A percentile compares a stretch with the other conserved stretches of the same genome.
phyloP scores from a whole-genome alignment of 2,888 invertebrate species.

The Drosophila emarginata region DNA sequence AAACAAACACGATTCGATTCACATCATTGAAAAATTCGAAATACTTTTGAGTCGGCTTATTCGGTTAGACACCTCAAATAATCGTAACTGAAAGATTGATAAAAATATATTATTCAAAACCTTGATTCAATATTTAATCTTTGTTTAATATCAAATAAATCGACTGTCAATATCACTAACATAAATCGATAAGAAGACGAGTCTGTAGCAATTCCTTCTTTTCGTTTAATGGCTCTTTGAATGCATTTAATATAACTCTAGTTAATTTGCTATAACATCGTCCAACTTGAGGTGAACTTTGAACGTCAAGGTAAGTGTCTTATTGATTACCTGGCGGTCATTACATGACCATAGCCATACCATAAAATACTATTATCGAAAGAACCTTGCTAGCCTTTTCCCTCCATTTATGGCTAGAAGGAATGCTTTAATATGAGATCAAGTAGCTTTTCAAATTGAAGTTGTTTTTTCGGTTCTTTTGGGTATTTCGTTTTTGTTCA shows the following conservation, averaged over 20 bases:
- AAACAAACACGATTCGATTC: no score
- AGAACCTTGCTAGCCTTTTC: constrained; percentile 31
- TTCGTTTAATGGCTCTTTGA: not conserved
- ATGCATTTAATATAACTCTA: not conserved
- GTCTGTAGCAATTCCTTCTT: no score
- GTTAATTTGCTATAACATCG: not conserved
- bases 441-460: constrained; percentile 25
- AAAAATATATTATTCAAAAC: no score
- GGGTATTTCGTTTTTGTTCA: not conserved
- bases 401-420: constrained; percentile 15
- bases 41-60: no score
- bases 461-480: not conserved
- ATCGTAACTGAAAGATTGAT: no score
- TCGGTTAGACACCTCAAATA: no score
- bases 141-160: no score
- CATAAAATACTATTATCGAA: not conserved
- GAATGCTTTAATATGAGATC: constrained; percentile 41
- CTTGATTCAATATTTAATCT: no score
- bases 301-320: constrained; percentile 6
- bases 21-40: no score
- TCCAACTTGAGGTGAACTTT: not conserved
- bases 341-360: constrained; percentile 1
- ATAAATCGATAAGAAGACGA: no score
- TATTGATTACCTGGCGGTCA: constrained; percentile 4
- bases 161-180: no score